Evolutionary conservation across 2,797 vertebrate genomes (phyloP), one percentile per base, ranked within the genome.

Genomic region (Girardinus metallicus): DNA sequence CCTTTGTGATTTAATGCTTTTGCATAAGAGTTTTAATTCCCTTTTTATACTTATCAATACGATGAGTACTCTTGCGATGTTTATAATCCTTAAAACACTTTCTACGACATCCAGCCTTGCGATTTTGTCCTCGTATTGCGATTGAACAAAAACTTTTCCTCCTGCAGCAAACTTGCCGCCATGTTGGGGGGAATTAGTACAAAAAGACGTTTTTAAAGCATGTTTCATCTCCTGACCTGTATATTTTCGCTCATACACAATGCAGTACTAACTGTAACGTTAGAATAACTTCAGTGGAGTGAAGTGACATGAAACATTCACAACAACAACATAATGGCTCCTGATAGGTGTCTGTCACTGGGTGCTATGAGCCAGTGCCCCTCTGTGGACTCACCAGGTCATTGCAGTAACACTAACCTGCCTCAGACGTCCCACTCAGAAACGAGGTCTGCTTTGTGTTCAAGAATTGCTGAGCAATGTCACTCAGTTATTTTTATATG

Each of bases 261-360:
- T 44, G 49, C 43, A 57, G 77, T 1, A 66, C 79, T 77, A 12
- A 80, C 41, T 53, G 49, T 46, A 41, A 10, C 8, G 23, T 74
- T 75, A 15, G 55, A 51, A 6, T 3, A 73, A 81, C 31, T 94
- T 95, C 94, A 95, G 85, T 89, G 88, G 90, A 93, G 87, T 91
- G 83, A 91, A 85, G 85, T 87, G 87, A 84, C 90, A 93, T 95
- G 89, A 95, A 95, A 95, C 86, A 92, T 94, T 93, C 49, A 94
- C 94, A 90, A 89, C 89, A 90, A 89, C 89, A 83, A 91, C 87
- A 88, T 89, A 82, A 85, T 85, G 60, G 68, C 90, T 78, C 83
- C 83, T 76, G 60, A 57, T 60, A 87, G 81, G 26, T 76, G 73
- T 47, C 70, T 29, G 36, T 73, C 29, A 34, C 55, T 10, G 74